These are phyloP conservation scores for Trissolcus brochymenae DNA, from an alignment of 2,888 invertebrate species.

Conservation along the genomic window DNA sequence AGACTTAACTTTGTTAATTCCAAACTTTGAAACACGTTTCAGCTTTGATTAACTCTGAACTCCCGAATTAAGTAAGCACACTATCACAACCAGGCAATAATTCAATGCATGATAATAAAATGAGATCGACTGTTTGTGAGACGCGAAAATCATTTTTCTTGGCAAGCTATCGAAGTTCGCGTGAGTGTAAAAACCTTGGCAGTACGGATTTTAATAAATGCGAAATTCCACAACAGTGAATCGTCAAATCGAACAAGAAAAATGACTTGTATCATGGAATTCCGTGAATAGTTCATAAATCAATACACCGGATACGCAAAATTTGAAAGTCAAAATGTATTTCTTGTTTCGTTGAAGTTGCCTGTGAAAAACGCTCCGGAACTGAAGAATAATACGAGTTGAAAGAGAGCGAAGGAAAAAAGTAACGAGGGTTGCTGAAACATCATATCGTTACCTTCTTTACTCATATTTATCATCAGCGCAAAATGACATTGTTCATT, in stretches of 20 bases:
- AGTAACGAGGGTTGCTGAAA: conserved; percentile 7
- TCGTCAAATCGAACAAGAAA: conserved; percentile 25
- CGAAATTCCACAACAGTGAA: conserved; percentile 21
- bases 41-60: conserved; percentile 27
- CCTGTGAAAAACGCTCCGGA: conserved; percentile 20
- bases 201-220: conserved; percentile 20
- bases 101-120: conserved; percentile 17
- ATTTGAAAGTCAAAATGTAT: conserved; percentile 48
- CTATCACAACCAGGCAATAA: conserved; percentile 6
- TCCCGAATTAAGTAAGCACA: conserved; percentile 24
- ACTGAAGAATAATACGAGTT: conserved; percentile 32
- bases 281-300: conserved; percentile 30
- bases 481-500: conserved; percentile 39
- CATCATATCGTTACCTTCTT: conserved; percentile 19
- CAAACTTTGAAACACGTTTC: conserved; percentile 25
- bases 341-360: conserved; percentile 41
- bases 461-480: conserved; percentile 45
- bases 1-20: conserved; percentile 12
- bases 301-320: conserved; percentile 27
- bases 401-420: conserved; percentile 15
- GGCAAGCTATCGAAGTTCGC: background rate
- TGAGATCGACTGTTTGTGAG: background rate
- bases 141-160: conserved; percentile 10
- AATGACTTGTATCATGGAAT: conserved; percentile 22
- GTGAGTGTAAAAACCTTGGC: background rate